Conservation (phyloP, 30 jellyfish, hydroid and myxozoan species). For the Haliclystus octoradiatus region DNA sequence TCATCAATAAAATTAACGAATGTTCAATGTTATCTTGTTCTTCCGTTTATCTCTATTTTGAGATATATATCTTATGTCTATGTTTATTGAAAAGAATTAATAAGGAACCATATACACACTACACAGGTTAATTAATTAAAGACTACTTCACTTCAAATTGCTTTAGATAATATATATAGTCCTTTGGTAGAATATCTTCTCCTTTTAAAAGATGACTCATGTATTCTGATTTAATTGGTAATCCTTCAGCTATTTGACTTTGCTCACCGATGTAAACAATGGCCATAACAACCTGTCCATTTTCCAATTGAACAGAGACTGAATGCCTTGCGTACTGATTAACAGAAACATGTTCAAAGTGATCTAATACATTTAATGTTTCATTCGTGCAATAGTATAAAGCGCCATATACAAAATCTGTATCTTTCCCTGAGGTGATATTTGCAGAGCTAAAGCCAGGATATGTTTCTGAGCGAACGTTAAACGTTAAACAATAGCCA, state of each 20-base stretch:
- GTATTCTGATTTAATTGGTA: slow-evolving; percentile 26
- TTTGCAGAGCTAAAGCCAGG: slow-evolving; percentile 30
- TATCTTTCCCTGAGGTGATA: slow-evolving; percentile 9
- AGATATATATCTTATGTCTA: too few species aligned
- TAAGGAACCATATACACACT: too few species aligned
- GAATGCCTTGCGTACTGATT: slow-evolving; percentile 26
- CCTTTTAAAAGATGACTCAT: slow-evolving; percentile 52
- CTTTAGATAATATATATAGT: slow-evolving; percentile 28
- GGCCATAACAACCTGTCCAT: slow-evolving; percentile 21
- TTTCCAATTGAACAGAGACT: slow-evolving; percentile 8
- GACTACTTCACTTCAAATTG: too few species aligned
- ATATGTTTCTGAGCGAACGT: neutral
- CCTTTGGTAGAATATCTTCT: slow-evolving; percentile 47
- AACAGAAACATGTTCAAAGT: slow-evolving; percentile 60
- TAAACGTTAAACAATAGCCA: slow-evolving; percentile 30
- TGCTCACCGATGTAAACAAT: slow-evolving; percentile 40
- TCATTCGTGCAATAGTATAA: slow-evolving; percentile 37
- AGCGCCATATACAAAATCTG: slow-evolving; percentile 51
- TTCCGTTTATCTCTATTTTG: too few species aligned
- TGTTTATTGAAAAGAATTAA: too few species aligned
- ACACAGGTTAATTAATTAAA: too few species aligned
- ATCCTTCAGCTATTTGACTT: slow-evolving; percentile 7
- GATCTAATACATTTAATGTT: slow-evolving; percentile 25
- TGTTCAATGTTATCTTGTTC: too few species aligned
- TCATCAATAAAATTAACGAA: too few species aligned